Percentiles rank a stretch among this genome's conserved stretches.
Conservation (phyloP, 92 coral and sea anemone species). For the Epizoanthus rinbou region DNA sequence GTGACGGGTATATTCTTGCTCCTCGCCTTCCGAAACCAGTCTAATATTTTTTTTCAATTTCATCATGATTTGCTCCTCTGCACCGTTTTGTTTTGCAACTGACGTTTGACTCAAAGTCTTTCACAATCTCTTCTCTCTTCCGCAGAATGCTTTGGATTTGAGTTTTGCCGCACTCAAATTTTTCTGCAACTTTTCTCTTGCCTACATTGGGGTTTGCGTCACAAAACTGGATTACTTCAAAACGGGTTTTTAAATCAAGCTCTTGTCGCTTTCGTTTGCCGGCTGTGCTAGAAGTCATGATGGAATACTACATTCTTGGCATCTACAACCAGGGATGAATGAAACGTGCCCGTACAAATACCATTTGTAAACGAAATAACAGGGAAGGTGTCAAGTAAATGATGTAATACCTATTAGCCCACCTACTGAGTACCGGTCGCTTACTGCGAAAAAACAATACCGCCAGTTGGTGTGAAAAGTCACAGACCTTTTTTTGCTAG, state of each 20-base stretch:
- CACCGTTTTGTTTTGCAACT: constrained; percentile 48
- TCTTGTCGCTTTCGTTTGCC: constrained; percentile 56
- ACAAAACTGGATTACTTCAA: constrained; percentile 52
- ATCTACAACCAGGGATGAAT: constrained; percentile 35
- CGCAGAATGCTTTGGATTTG: constrained; percentile 56
- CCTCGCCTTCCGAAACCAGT: constrained; percentile 47
- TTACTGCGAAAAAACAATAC: constrained; percentile 16
- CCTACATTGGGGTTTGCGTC: constrained; percentile 50
- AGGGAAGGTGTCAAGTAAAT: constrained; percentile 20
- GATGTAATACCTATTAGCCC: constrained; percentile 20
- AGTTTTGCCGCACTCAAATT: constrained; percentile 59
- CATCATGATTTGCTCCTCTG: constrained; percentile 45
- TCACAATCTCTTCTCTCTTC: constrained; percentile 46
- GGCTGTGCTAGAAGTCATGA: constrained; percentile 44
- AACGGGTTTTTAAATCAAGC: constrained; percentile 50
- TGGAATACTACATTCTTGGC: constrained; percentile 44
- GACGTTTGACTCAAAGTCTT: constrained; percentile 49
- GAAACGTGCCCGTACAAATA: constrained; percentile 25
- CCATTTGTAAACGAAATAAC: constrained; percentile 21
- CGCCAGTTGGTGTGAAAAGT: constrained; percentile 37
- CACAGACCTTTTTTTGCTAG: constrained; percentile 14
- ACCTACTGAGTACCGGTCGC: constrained; percentile 21
- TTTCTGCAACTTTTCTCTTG: constrained; percentile 55
- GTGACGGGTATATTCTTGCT: constrained; percentile 40
- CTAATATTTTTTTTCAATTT: constrained; percentile 37